Evolutionary conservation across 2,888 invertebrate species (phyloP).

Genomic region (Hyposoter didymator): DNA sequence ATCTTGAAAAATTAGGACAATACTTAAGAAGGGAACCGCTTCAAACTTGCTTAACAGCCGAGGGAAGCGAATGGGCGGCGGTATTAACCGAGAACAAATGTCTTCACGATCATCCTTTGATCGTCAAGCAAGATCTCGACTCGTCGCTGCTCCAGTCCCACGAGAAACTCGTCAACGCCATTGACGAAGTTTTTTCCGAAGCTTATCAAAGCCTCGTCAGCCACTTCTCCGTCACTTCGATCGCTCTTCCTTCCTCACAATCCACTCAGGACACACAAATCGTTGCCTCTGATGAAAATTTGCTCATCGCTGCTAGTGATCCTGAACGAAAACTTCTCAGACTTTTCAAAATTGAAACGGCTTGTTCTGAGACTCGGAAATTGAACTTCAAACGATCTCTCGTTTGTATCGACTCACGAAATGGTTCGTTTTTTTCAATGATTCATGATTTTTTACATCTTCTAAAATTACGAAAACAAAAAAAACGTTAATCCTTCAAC

Average conservation of each 20-base stretch:
- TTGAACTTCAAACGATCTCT: conserved; percentile 72
- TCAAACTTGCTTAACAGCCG: conserved; percentile 89
- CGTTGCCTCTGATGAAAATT: conserved; percentile 74
- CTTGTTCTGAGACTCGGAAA: conserved; percentile 62
- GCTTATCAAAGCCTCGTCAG: conserved; percentile 88
- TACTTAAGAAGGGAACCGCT: conserved; percentile 88
- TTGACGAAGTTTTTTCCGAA: conserved; percentile 89
- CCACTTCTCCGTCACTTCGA: conserved; percentile 85
- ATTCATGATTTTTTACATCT: not conserved
- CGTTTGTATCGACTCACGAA: conserved; percentile 76
- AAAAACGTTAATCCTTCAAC: not conserved
- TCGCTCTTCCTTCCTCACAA: conserved; percentile 71
- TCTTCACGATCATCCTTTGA: conserved; percentile 88
- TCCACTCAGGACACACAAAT: conserved; percentile 76
- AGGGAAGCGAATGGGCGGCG: conserved; percentile 91
- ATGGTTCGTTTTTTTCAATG: conserved; percentile 72
- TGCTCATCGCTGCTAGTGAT: conserved; percentile 77
- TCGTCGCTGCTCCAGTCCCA: conserved; percentile 94
- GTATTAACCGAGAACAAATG: conserved; percentile 91
- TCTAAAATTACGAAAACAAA: not conserved
- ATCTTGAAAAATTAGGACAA: conserved; percentile 95
- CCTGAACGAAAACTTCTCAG: conserved; percentile 76
- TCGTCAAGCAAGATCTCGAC: conserved; percentile 91
- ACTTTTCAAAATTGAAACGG: conserved; percentile 77
- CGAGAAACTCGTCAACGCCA: conserved; percentile 88